phyloP scores from a whole-genome alignment of 2,113 vertebrate genomes.

The Rhinoderma darwinii region DNA sequence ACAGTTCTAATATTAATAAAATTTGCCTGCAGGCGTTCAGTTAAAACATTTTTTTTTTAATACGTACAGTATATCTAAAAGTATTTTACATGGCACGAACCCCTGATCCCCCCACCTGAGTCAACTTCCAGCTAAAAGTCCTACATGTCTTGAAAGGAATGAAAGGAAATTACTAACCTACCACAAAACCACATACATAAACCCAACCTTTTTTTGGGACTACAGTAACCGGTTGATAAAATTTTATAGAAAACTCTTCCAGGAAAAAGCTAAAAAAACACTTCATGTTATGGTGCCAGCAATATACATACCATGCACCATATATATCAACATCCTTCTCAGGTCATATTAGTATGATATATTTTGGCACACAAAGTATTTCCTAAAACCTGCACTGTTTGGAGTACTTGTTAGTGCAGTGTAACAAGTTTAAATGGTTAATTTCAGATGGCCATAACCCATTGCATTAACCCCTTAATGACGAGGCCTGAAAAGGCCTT shows the following conservation, averaged over 20 bases:
- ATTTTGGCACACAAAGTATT: too few relatives aligned
- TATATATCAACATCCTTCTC: neutral
- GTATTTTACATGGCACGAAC: slow-evolving; percentile 44
- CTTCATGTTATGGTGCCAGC: too few relatives aligned
- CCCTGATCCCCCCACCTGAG: neutral
- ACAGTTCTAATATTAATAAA: slow-evolving; percentile 16
- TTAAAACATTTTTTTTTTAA: neutral
- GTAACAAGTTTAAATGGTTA: too few relatives aligned
- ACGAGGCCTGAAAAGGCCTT: too few relatives aligned
- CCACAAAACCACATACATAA: neutral
- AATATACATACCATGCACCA: neutral
- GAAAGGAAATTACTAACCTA: neutral
- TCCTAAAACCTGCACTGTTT: too few relatives aligned
- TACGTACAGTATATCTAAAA: neutral
- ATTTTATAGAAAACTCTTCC: neutral
- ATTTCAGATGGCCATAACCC: too few relatives aligned
- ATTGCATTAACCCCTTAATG: too few relatives aligned
- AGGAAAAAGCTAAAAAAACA: neutral
- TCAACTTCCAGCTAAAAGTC: neutral
- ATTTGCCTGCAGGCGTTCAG: neutral
- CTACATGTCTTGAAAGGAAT: neutral
- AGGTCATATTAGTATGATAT: neutral
- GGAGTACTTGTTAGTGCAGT: too few relatives aligned
- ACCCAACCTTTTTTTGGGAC: neutral
- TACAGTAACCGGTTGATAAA: neutral